Evolutionary conservation across 1,140 invertebrate species (phyloP).

Genomic region (Rhynchophorus ferrugineus): DNA sequence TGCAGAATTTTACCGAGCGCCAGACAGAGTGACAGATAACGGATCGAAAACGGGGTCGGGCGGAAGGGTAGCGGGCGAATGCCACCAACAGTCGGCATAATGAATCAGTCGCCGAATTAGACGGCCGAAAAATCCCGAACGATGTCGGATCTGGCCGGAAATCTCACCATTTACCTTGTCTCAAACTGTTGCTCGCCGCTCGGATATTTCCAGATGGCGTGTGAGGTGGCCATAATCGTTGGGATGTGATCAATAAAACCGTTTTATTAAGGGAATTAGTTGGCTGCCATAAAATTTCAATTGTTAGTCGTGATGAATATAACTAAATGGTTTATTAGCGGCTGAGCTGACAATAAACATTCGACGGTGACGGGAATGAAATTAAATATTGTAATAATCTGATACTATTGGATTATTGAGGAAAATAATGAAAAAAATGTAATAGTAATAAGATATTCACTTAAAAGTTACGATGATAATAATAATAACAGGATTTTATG

Average conservation of each 20-base stretch:
- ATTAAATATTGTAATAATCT: too few relatives aligned
- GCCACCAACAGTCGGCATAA: background rate
- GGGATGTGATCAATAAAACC: background rate
- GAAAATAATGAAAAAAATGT: too few relatives aligned
- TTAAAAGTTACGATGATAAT: too few relatives aligned
- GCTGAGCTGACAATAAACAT: too few relatives aligned
- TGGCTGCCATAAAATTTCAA: too few relatives aligned
- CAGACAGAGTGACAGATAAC: too few relatives aligned
- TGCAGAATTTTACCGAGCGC: background rate
- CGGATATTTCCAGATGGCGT: background rate
- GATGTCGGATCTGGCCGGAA: background rate
- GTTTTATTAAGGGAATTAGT: background rate
- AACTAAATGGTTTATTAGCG: too few relatives aligned
- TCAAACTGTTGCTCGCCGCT: background rate
- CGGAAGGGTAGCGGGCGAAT: background rate
- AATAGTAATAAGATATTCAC: too few relatives aligned
- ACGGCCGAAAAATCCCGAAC: background rate
- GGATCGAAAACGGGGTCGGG: background rate
- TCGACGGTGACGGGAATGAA: too few relatives aligned
- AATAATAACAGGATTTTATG: too few relatives aligned
- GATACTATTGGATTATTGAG: too few relatives aligned
- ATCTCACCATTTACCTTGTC: background rate
- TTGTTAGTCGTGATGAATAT: too few relatives aligned
- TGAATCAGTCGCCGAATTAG: background rate
- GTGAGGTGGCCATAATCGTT: background rate